Evolutionary conservation across 2,888 invertebrate species (phyloP).

Genomic region (Drosophila quasianomalipes): DNA sequence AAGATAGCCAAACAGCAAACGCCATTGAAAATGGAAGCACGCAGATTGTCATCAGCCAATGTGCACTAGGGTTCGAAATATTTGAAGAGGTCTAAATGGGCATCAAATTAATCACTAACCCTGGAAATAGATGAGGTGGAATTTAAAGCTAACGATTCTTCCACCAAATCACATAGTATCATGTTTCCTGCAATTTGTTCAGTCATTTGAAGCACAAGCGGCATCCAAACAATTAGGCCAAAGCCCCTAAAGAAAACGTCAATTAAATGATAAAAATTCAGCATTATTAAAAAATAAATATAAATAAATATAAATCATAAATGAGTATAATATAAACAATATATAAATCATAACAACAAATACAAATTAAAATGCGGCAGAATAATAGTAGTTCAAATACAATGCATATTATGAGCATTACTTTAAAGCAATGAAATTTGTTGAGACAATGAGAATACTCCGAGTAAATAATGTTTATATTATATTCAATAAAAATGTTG

Average conservation of each 20-base stretch:
- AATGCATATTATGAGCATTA: not conserved
- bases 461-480: not conserved
- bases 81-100: not conserved
- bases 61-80: constrained; percentile 13
- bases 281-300: not conserved
- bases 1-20: constrained; percentile 11
- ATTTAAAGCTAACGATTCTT: not conserved
- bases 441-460: not conserved
- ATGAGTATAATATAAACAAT: not conserved
- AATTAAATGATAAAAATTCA: not conserved
- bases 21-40: constrained; percentile 15
- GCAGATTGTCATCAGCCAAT: not conserved
- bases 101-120: not conserved
- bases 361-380: not conserved
- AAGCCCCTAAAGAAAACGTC: constrained; percentile 19
- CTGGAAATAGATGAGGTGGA: accelerated
- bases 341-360: not conserved
- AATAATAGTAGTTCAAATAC: not conserved
- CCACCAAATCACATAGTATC: constrained; percentile 34
- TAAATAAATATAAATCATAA: not conserved
- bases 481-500: not conserved
- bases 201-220: constrained; percentile 17
- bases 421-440: not conserved
- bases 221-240: constrained; percentile 39
- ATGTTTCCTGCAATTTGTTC: not conserved